Evolutionary conservation across 2,888 invertebrate species (phyloP), one percentile per base, ranked within the genome.

Genomic region (Ptychoptera contaminata): DNA sequence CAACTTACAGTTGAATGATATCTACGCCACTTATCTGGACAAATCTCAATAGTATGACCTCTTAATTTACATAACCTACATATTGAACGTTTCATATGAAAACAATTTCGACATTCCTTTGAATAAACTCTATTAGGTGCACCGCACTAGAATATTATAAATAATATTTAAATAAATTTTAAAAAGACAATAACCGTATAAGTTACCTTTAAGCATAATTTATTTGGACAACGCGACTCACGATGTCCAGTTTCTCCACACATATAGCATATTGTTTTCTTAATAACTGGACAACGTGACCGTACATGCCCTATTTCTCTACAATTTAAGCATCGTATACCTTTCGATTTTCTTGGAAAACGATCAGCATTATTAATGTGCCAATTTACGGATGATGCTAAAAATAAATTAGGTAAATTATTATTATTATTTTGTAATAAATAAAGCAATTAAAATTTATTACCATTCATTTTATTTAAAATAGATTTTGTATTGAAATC

Each of bases 21-120:
- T 46, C 81, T 70, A 42, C 83, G 72, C 83, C 83, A 84, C 37
- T 76, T 63, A 61, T 83, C 82, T 0, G 83, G 82, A 53, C 83
- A 84, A 56, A 68, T 65, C 16, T 67, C 63, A 40, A 67, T 54
- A 9, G 67, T 66, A 57, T 84, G 83, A 0, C 83, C 83, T 23
- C 55, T 53, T 52, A 75, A 71, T 43, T 70, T 70, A 58, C 83
- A 84, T 55, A 76, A 69, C 8, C 60, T 63, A 56, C 83, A 83
- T 7, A 58, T 56, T 2, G 58, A 47, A 8, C 56, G 56, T 43
- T 56, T 56, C 46, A 61, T 56, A 45, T 55, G 58, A 39, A 68
- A 66, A 54, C 83, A 83, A 50, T 71, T 71, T 51, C 70, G 70
- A 56, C 80, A 80, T 56, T 68, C 70, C 34, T 67, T 68, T 10